phyloP scores from a whole-genome alignment of 2,888 invertebrate species.

The Tribolium freemani region DNA sequence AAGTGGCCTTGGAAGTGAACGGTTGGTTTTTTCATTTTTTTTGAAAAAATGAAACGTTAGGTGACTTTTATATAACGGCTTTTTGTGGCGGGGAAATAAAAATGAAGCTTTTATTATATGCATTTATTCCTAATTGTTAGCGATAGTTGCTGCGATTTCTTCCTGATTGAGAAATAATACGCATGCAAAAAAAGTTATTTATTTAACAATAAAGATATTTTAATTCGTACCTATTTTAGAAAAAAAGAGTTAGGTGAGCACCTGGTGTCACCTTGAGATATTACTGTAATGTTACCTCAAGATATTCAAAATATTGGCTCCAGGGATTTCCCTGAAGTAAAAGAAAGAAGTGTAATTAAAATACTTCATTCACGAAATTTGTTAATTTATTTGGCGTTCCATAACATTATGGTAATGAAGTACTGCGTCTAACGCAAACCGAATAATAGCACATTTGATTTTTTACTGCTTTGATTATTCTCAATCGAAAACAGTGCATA shows the following conservation, averaged over 20 bases:
- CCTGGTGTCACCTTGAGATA: background rate
- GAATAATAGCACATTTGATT: too few species aligned
- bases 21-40: background rate
- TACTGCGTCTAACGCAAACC: too few species aligned
- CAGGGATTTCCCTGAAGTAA: too few species aligned
- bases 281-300: background rate
- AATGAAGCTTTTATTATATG: background rate
- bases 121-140: background rate
- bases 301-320: too few species aligned
- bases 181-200: background rate
- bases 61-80: background rate
- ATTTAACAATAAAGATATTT: background rate
- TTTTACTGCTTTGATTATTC: too few species aligned
- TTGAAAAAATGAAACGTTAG: background rate
- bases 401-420: too few species aligned
- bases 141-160: background rate
- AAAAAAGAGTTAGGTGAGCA: background rate
- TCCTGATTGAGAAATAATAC: conserved; percentile 8
- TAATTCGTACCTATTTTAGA: too few species aligned
- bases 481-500: too few species aligned
- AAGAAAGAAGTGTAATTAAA: too few species aligned
- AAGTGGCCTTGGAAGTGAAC: conserved; percentile 55
- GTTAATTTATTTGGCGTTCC: too few species aligned
- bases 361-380: too few species aligned
- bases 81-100: background rate